Percentiles rank a stretch among this genome's conserved stretches.
Evolutionary conservation across 2,113 vertebrate species (phyloP).

Genomic region (cattle (Bos taurus)): DNA sequence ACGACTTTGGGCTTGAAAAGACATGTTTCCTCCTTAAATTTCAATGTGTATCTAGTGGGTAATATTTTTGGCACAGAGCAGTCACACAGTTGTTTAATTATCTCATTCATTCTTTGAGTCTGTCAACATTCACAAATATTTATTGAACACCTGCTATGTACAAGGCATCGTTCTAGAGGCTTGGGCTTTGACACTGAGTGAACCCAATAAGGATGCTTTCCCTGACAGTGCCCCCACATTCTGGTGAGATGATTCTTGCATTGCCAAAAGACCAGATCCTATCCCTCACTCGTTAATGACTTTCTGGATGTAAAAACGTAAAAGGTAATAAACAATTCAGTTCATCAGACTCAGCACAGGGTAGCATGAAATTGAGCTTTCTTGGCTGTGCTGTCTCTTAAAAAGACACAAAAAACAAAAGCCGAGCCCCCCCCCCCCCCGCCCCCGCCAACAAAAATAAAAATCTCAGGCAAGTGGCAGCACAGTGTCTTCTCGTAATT

Average conservation of each 20-base stretch:
- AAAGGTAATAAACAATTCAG: not conserved
- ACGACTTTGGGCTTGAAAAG: not conserved
- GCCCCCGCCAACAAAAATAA: not conserved
- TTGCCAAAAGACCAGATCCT: not conserved
- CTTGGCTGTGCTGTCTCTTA: not conserved
- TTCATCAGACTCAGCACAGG: not conserved
- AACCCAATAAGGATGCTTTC: not conserved
- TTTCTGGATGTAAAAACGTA: not conserved
- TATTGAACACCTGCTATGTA: constrained; percentile 28
- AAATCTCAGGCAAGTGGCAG: not conserved
- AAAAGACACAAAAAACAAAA: not conserved
- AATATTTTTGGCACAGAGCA: constrained; percentile 38
- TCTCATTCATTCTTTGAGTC: constrained; percentile 34
- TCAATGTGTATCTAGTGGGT: not conserved
- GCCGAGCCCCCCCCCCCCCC: too few relatives aligned
- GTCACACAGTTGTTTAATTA: constrained; percentile 58
- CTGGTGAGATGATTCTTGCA: not conserved
- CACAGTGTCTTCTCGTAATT: not conserved
- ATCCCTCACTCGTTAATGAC: not conserved
- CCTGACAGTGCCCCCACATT: accelerated
- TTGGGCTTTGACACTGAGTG: not conserved
- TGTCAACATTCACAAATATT: constrained; percentile 43
- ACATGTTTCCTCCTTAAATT: not conserved
- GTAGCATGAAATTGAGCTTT: not conserved
- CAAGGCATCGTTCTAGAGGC: not conserved